Base-by-base conservation (phyloP, 2,888 invertebrate genomes). In the Cephus nigrinus region DNA sequence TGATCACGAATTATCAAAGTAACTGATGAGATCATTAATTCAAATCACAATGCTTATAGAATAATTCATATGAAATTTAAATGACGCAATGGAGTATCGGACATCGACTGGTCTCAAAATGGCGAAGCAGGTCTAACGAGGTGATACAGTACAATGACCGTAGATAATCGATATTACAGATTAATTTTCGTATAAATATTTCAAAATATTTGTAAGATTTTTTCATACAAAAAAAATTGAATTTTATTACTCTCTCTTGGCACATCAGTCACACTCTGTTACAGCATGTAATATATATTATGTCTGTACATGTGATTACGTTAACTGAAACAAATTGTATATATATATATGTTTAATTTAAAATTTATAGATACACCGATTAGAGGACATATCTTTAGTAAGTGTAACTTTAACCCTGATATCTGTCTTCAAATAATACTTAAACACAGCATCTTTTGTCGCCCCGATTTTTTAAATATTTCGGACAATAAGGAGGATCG, bases 401-500 rank as follows among this genome's bases (percentile, higher is more conserved):
- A 15, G 15, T 15, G 15, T 40, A 40, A 40, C 15, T 15, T 40
- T 15, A 15, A 40, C 15, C 5, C 15, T 40, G 15, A 40, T 40
- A 40, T 15, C 4, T 15, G 15, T 40, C 40, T 40, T 40, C 1
- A 15, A 40, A 40, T 35, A 40, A 40, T 55, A 9, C 15, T 78
- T 75, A 78, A 36, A 95, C 92, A 83, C 96, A 96, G 87, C 96
- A 96, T 81, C 96, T 93, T 34, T 92, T 90, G 90, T 96, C 96
- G 30, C 96, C 94, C 5, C 92, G 89, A 68, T 92, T 92, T 31
- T 87, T 84, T 69, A 89, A 92, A 80, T 86, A 89, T 35, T 92
- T 92, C 0, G 96, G 95, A 87, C 96, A 96, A 92, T 95, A 96
- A 0, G 96, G 96, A 1, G 95, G 93, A 73, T 93, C 91, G 81